Conservation (phyloP, 2,888 invertebrate genomes). For the Philereme transversata region DNA sequence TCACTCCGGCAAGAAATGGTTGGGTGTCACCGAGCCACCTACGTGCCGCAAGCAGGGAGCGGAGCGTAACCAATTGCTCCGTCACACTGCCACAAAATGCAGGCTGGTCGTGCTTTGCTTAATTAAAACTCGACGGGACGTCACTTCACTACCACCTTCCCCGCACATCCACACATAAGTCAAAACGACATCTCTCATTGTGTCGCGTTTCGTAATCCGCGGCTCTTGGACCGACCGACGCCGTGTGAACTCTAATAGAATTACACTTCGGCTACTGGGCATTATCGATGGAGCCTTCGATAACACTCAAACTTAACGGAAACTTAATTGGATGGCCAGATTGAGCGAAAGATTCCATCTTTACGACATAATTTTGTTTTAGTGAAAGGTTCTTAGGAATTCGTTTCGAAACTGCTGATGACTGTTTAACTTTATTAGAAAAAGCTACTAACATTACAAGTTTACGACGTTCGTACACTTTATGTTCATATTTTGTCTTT, state of each 20-base stretch:
- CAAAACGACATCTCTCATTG: constrained; percentile 68
- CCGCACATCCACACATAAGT: constrained; percentile 55
- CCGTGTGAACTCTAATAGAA: constrained; percentile 65
- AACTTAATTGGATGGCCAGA: constrained; percentile 67
- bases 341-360: constrained; percentile 57
- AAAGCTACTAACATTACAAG: constrained; percentile 13
- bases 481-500: constrained; percentile 45
- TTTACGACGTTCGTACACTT: not conserved
- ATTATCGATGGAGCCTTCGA: constrained; percentile 63
- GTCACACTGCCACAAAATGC: constrained; percentile 76
- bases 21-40: constrained; percentile 74
- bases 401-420: constrained; percentile 26
- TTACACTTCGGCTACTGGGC: constrained; percentile 67
- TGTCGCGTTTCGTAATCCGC: constrained; percentile 62
- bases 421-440: constrained; percentile 19
- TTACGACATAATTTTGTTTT: constrained; percentile 47
- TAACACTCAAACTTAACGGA: constrained; percentile 65
- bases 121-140: constrained; percentile 79
- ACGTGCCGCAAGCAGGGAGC: constrained; percentile 65
- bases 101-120: constrained; percentile 70
- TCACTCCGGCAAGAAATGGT: constrained; percentile 68
- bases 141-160: constrained; percentile 56
- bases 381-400: constrained; percentile 35
- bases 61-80: constrained; percentile 75
- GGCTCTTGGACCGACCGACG: constrained; percentile 48